These are phyloP conservation scores for Rissa tridactyla DNA, from an alignment of 2,113 vertebrate genomes.

Conservation along the genomic window DNA sequence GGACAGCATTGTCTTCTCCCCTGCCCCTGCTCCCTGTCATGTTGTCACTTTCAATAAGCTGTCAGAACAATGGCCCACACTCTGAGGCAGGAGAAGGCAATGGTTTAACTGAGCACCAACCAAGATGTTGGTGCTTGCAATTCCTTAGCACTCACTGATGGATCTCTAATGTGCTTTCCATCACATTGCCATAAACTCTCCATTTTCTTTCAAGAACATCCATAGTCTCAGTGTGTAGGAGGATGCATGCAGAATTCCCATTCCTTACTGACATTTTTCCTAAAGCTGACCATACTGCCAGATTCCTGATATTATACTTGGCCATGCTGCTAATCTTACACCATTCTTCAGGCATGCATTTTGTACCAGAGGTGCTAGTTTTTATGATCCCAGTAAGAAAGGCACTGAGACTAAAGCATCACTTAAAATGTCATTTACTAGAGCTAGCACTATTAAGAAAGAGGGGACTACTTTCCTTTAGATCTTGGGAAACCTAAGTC, in stretches of 20 bases:
- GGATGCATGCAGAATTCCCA: background rate
- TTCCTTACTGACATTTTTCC: background rate
- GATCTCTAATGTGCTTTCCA: background rate
- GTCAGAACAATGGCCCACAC: background rate
- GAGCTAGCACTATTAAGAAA: background rate
- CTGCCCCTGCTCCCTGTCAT: rapidly evolving
- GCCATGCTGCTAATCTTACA: background rate
- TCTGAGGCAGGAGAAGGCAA: rapidly evolving
- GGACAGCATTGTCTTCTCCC: background rate
- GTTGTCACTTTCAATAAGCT: background rate
- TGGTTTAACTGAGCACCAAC: background rate
- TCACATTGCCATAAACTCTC: background rate
- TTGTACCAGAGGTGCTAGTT: background rate
- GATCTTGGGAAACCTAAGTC: background rate
- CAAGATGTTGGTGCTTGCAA: background rate
- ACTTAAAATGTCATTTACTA: background rate
- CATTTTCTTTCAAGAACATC: background rate
- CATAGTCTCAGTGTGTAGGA: background rate
- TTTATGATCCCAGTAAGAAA: background rate
- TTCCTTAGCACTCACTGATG: background rate
- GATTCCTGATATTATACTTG: background rate
- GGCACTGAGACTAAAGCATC: background rate
- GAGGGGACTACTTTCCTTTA: background rate
- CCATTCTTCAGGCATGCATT: rapidly evolving
- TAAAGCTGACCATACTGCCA: background rate